phyloP scores from a whole-genome alignment of 2,113 vertebrate genomes.

The Bagarius yarrelli region DNA sequence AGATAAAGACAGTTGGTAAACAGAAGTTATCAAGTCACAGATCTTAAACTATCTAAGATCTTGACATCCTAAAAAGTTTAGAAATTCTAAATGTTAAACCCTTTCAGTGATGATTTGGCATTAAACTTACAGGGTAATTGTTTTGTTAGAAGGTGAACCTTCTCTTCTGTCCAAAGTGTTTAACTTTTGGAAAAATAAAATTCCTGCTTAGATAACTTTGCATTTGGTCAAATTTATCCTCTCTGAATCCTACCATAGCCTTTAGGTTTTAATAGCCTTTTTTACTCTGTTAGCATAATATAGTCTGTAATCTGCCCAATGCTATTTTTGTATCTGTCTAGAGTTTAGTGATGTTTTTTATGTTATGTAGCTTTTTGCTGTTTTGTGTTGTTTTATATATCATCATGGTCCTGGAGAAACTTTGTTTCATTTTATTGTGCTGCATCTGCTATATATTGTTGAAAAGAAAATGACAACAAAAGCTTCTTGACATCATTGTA shows the following conservation, averaged over 20 bases:
- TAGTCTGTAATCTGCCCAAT: no score
- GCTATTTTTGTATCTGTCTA: no score
- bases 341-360: no score
- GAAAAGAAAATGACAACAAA: no score
- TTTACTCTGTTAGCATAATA: no score
- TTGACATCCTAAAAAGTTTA: not conserved
- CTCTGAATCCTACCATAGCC: not conserved
- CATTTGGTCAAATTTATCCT: not conserved
- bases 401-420: no score
- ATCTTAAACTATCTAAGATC: not conserved
- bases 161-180: not conserved
- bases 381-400: no score
- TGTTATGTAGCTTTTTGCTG: no score
- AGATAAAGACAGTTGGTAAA: not conserved
- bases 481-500: no score
- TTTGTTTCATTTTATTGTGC: no score
- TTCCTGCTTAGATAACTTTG: no score
- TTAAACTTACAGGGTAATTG: not conserved
- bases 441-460: no score
- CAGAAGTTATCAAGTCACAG: not conserved
- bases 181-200: not conserved
- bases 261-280: not conserved
- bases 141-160: not conserved
- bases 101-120: not conserved
- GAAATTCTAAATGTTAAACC: not conserved